Evolutionary conservation across 2,888 invertebrate species (phyloP).

Genomic region (Ferrisia virgata): DNA sequence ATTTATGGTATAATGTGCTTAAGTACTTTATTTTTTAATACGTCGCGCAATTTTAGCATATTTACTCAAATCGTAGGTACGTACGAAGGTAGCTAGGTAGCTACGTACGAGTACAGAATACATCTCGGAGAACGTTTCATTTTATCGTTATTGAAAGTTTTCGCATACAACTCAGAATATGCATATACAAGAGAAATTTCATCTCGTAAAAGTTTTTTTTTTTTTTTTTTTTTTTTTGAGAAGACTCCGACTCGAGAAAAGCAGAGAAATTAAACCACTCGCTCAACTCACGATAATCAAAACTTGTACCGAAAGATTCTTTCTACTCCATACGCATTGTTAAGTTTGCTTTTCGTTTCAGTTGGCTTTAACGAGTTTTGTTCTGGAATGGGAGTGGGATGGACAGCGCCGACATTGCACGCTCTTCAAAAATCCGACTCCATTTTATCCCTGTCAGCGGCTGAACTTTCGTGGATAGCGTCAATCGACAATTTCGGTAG

Average conservation of each 20-base stretch:
- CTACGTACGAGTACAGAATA: too few relatives aligned
- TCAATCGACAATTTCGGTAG: background rate
- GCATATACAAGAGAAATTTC: background rate
- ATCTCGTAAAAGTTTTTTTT: background rate
- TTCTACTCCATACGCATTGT: background rate
- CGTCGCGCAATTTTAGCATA: background rate
- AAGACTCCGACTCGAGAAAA: background rate
- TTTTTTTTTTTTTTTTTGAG: too few relatives aligned
- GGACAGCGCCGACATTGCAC: background rate
- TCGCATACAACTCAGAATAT: background rate
- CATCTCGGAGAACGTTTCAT: background rate
- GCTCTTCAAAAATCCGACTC: background rate
- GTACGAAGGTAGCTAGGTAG: too few relatives aligned
- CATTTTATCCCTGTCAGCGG: background rate
- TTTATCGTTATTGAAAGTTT: background rate
- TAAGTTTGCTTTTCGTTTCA: background rate
- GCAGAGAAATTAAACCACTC: background rate
- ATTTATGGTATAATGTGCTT: background rate
- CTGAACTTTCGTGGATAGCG: slow-evolving; percentile 12
- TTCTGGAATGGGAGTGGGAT: background rate
- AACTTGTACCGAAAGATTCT: background rate
- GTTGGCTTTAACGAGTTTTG: slow-evolving; percentile 18
- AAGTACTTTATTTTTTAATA: background rate
- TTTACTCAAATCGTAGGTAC: background rate
- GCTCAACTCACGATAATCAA: background rate